phyloP scores from a whole-genome alignment of 2,797 vertebrate species.

The Onychomys torridus region DNA sequence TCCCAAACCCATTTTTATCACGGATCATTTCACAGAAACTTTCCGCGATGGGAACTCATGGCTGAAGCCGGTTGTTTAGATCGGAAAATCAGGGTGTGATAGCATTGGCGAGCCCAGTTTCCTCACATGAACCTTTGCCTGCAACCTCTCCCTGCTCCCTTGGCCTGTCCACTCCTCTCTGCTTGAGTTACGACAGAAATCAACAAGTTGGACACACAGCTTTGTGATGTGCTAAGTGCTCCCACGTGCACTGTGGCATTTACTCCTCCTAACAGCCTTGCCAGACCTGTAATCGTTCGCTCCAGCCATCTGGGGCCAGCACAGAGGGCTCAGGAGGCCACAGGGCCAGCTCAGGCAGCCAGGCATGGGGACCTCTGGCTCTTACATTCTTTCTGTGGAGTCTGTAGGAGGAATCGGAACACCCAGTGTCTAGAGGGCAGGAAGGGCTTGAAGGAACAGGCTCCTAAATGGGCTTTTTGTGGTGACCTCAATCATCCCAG shows the following conservation, averaged over 20 bases:
- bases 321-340: background rate
- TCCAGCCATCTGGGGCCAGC: background rate
- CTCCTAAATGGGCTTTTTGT: background rate
- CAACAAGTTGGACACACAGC: background rate
- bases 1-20: conserved; percentile 61
- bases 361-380: background rate
- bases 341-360: accelerated
- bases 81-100: conserved; percentile 63
- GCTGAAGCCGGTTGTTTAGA: conserved; percentile 46
- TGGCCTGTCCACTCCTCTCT: background rate
- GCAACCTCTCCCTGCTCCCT: conserved; percentile 39
- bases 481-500: background rate
- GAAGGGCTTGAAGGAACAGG: background rate
- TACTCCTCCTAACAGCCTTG: background rate
- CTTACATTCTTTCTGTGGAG: background rate
- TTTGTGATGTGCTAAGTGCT: background rate
- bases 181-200: conserved; percentile 52
- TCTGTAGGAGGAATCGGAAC: background rate
- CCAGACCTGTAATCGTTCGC: background rate
- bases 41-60: conserved; percentile 64
- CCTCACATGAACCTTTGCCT: conserved; percentile 60
- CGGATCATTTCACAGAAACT: conserved; percentile 68
- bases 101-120: conserved; percentile 57
- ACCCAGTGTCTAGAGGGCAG: background rate
- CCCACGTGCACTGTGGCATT: background rate